Conservation (phyloP, 2,797 vertebrate genomes). For the Helicolenus hilgendorfi region DNA sequence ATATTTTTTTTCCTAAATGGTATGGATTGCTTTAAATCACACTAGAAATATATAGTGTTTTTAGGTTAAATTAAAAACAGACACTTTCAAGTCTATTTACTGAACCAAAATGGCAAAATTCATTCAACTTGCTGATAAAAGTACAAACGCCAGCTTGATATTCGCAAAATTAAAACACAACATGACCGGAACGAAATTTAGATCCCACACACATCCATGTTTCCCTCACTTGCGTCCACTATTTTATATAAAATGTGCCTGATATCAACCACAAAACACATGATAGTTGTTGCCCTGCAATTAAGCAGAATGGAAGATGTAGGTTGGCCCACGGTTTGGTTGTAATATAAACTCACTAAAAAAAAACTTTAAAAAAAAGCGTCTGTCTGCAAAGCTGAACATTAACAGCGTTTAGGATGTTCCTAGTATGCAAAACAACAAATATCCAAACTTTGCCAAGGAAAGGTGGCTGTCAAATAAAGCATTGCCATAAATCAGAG, state of each 20-base stretch:
- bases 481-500: conserved; percentile 49
- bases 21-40: neutral
- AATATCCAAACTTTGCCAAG: neutral
- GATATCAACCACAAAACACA: neutral
- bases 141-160: no score
- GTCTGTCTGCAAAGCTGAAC: neutral
- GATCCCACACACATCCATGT: neutral
- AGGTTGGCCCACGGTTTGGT: neutral
- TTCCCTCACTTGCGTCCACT: neutral
- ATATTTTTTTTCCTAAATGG: neutral
- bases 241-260: neutral
- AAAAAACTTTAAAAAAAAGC: neutral
- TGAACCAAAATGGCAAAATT: neutral
- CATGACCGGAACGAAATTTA: no score
- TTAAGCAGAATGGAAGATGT: neutral
- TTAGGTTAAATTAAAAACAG: neutral
- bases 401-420: neutral
- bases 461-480: neutral
- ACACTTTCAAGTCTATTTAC: neutral
- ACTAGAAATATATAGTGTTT: neutral
- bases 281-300: no score
- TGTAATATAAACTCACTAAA: neutral
- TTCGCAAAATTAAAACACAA: no score
- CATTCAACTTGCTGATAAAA: no score
- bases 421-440: conserved; percentile 11